Evolutionary conservation across 2,888 invertebrate species (phyloP).

Genomic region (Hirtodrosophila histrioides): DNA sequence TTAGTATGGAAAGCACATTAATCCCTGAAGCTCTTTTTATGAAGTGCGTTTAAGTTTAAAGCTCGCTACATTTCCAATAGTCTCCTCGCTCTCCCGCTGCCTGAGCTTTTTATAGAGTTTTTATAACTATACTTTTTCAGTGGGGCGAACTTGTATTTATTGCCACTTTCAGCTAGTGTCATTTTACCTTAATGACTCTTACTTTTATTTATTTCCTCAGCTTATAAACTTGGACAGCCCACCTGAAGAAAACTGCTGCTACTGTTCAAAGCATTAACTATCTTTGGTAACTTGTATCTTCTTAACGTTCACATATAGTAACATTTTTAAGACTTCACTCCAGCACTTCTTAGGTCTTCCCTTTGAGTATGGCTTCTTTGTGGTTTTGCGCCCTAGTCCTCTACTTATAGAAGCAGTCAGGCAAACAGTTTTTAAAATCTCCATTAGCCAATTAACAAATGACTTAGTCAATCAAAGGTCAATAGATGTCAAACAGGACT

Average conservation of each 20-base stretch:
- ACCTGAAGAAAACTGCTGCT: constrained; percentile 15
- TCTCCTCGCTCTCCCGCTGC: too few relatives aligned
- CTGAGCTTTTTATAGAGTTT: too few relatives aligned
- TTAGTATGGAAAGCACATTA: too few relatives aligned
- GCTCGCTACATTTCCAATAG: too few relatives aligned
- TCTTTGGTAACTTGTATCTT: constrained; percentile 12
- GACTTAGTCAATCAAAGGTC: constrained; percentile 14
- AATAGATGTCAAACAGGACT: constrained; percentile 21
- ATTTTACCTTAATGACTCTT: constrained; percentile 26
- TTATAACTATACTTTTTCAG: too few relatives aligned
- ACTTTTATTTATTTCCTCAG: neutral
- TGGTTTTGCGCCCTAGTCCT: constrained; percentile 2
- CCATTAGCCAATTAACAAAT: constrained; percentile 43
- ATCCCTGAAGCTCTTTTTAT: too few relatives aligned
- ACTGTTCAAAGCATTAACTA: constrained; percentile 12
- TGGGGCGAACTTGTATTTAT: too few relatives aligned
- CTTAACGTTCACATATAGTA: constrained; percentile 4
- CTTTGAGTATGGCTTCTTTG: constrained; percentile 42
- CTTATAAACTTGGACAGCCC: constrained; percentile 6
- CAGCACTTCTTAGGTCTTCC: constrained; percentile 2
- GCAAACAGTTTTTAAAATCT: constrained; percentile 1
- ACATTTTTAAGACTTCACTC: constrained; percentile 52
- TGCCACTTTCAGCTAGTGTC: constrained; percentile 18
- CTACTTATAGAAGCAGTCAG: neutral
- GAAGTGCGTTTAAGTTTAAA: too few relatives aligned